Percentiles rank a stretch among this genome's conserved stretches.
Evolutionary conservation across 2,888 invertebrate genomes (phyloP).

Genomic region (Agrenia bidenticulata): DNA sequence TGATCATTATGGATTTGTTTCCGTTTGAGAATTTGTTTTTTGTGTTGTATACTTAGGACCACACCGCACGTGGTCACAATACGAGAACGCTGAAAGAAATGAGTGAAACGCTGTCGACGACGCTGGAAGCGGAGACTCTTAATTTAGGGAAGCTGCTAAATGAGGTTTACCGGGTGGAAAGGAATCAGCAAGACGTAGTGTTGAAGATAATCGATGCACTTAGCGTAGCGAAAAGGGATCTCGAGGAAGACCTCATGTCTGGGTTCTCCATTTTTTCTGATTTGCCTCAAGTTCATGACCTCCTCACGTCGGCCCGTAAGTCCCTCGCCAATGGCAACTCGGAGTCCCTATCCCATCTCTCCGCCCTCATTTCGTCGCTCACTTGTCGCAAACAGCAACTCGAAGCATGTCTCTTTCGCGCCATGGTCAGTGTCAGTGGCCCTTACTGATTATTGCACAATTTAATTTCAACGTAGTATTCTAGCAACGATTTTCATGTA

Average conservation of each 20-base stretch:
- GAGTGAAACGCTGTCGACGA: conserved; percentile 47
- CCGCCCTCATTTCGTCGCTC: conserved; percentile 50
- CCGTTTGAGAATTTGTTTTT: background rate
- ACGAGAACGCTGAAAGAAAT: conserved; percentile 50
- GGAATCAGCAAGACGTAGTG: conserved; percentile 71
- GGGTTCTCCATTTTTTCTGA: conserved; percentile 67
- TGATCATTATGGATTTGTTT: conserved; percentile 12
- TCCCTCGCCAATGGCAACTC: conserved; percentile 51
- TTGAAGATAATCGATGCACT: conserved; percentile 73
- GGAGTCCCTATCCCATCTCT: conserved; percentile 51
- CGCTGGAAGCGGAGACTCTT: conserved; percentile 63
- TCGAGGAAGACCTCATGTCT: conserved; percentile 71
- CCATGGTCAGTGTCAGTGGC: conserved; percentile 42
- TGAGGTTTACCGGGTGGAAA: conserved; percentile 69
- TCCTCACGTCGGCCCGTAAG: conserved; percentile 50
- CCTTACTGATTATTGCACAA: conserved; percentile 4
- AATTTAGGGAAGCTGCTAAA: conserved; percentile 69
- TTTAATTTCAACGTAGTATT: conserved; percentile 2
- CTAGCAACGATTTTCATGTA: background rate
- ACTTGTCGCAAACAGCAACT: conserved; percentile 52
- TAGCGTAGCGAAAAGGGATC: conserved; percentile 64
- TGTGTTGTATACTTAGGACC: conserved; percentile 38
- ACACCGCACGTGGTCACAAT: conserved; percentile 48
- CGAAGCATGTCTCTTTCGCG: conserved; percentile 49
- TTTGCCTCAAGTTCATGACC: conserved; percentile 60